phyloP scores from a whole-genome alignment of 2,888 invertebrate genomes.

The Gastracanthus pulcherrimus region DNA sequence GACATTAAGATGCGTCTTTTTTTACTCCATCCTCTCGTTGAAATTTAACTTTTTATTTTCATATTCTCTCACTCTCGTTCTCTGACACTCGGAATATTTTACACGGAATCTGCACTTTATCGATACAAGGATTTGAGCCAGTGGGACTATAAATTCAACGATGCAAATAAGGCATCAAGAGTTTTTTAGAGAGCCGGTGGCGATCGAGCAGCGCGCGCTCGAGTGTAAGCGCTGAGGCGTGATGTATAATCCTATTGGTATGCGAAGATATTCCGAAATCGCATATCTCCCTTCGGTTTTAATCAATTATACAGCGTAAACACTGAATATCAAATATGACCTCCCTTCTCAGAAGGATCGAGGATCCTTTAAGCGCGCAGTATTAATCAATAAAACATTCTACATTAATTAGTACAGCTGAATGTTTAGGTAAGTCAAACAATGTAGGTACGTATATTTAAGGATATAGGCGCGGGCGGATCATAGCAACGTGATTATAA shows the following conservation, averaged over 20 bases:
- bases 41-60: constrained; percentile 24
- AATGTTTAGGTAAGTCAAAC: constrained; percentile 13
- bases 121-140: constrained; percentile 44
- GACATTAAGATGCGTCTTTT: too few species aligned
- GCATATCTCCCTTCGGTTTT: constrained; percentile 27
- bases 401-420: constrained; percentile 45
- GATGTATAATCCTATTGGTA: constrained; percentile 66
- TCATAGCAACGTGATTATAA: constrained; percentile 67
- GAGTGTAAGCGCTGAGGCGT: constrained; percentile 55
- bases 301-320: constrained; percentile 45
- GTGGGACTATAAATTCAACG: constrained; percentile 40
- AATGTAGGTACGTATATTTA: not conserved
- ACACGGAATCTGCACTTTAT: constrained; percentile 49
- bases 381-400: constrained; percentile 39
- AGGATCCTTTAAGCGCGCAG: not conserved
- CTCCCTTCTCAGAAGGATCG: constrained; percentile 6
- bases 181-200: constrained; percentile 21
- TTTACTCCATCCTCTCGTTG: not conserved
- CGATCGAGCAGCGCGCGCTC: constrained; percentile 39
- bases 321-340: constrained; percentile 10
- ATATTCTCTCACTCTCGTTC: constrained; percentile 23
- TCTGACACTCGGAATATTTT: constrained; percentile 28
- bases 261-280: constrained; percentile 56
- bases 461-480: constrained; percentile 18
- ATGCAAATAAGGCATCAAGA: constrained; percentile 52